A percentile compares a stretch with the other conserved stretches of the same genome.
phyloP scores from a whole-genome alignment of 2,888 invertebrate species.

The Euzophera pinguis region DNA sequence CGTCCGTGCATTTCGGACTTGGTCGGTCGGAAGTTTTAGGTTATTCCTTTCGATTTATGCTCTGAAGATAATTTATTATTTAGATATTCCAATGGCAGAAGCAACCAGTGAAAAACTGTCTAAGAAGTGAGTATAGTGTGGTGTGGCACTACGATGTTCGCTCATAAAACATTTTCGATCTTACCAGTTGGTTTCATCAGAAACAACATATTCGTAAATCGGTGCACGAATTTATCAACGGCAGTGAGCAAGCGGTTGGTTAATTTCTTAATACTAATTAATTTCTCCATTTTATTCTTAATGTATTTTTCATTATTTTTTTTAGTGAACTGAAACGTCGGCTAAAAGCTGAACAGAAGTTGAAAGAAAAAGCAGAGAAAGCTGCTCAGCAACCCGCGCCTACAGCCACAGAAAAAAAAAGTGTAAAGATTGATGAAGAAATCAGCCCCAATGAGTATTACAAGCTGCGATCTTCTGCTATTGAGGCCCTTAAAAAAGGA shows the following conservation, averaged over 20 bases:
- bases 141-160: constrained; percentile 44
- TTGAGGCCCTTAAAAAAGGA: constrained; percentile 89
- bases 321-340: constrained; percentile 95
- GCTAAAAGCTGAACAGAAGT: constrained; percentile 94
- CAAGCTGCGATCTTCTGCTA: constrained; percentile 88
- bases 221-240: constrained; percentile 45
- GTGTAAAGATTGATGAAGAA: constrained; percentile 81
- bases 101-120: constrained; percentile 80
- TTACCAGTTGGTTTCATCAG: constrained; percentile 33
- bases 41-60: too few species aligned
- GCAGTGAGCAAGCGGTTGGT: constrained; percentile 66
- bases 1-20: too few species aligned
- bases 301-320: too few species aligned
- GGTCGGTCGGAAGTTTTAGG: too few species aligned
- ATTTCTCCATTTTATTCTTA: too few species aligned
- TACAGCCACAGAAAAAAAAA: constrained; percentile 52
- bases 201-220: constrained; percentile 40
- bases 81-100: constrained; percentile 74
- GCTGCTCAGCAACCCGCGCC: constrained; percentile 70
- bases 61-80: not conserved
- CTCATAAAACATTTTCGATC: constrained; percentile 37
- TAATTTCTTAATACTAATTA: constrained; percentile 27
- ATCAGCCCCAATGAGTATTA: constrained; percentile 97
- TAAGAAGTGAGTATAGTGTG: constrained; percentile 82
- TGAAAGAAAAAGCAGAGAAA: constrained; percentile 93